Evolutionary conservation across 1,140 invertebrate species (phyloP), one percentile per base, ranked within the genome.

Genomic region (Camponotus floridanus): DNA sequence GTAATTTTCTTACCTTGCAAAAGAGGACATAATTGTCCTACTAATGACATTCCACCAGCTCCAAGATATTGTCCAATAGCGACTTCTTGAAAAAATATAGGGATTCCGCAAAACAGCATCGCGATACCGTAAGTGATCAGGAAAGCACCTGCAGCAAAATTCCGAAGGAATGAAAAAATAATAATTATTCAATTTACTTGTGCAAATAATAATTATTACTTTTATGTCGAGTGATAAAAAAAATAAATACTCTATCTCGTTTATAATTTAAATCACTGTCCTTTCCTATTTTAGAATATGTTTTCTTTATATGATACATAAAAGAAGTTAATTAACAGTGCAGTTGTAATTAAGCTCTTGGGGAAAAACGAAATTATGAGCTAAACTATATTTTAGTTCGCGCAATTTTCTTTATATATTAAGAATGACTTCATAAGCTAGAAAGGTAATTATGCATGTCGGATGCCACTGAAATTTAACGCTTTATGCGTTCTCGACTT

Each of bases 31-130:
- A 96, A 88, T 86, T 96, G 96, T 80, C 96, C 96, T 9, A 96
- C 96, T 18, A 96, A 93, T 0, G 96, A 96, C 95, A 97, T 96
- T 55, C 96, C 96, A 18, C 96, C 96, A 21, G 96, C 94, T 21
- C 96, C 96, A 13, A 97, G 93, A 87, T 96, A 97, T 87, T 97
- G 96, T 9, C 96, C 96, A 62, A 97, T 96, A 0, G 96, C 96
- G 0, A 97, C 96, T 92, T 98, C 97, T 96, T 98, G 97, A 89
- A 97, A 97, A 91, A 98, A 98, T 76, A 98, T 94, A 1, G 97
- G 97, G 71, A 98, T 96, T 1, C 97, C 97, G 81, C 97, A 97
- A 67, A 97, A 96, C 36, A 97, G 87, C 95, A 98, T 96, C 76
- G 97, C 97, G n/a, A 97, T 95, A 2, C 95, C 95, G 86, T 97